phyloP scores from a whole-genome alignment of 2,113 vertebrate species.

The Gymnorhina tibicen region DNA sequence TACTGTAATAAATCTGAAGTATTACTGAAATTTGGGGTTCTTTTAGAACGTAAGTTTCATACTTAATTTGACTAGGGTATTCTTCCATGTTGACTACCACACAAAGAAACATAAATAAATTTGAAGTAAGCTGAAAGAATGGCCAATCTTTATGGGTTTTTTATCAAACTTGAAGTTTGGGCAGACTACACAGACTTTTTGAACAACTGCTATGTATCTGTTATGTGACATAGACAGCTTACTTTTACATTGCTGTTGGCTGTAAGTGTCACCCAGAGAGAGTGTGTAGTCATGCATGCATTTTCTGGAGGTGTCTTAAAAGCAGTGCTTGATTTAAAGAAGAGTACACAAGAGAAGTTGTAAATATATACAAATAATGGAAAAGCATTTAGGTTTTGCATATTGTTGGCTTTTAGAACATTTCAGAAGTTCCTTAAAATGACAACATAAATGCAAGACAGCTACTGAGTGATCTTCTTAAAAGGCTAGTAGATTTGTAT shows the following conservation, averaged over 20 bases:
- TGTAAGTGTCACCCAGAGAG: background rate
- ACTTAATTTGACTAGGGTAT: background rate
- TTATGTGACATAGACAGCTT: background rate
- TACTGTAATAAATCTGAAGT: background rate
- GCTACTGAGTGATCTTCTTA: background rate
- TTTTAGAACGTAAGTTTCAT: background rate
- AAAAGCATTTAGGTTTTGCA: background rate
- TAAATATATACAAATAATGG: background rate
- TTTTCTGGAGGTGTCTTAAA: background rate
- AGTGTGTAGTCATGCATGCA: fast-evolving
- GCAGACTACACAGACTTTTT: background rate
- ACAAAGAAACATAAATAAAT: background rate
- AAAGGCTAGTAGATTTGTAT: background rate
- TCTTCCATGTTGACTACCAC: background rate
- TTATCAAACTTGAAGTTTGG: background rate
- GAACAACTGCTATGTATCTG: background rate
- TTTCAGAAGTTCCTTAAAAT: background rate
- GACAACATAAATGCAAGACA: background rate
- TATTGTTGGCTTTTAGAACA: background rate
- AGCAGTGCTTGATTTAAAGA: background rate
- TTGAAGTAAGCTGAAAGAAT: background rate
- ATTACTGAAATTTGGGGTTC: background rate
- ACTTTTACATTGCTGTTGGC: background rate
- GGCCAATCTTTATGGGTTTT: background rate
- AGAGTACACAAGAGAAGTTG: background rate